Base-by-base conservation (phyloP, 2,888 invertebrate species). In the Tachystola acroxantha region DNA sequence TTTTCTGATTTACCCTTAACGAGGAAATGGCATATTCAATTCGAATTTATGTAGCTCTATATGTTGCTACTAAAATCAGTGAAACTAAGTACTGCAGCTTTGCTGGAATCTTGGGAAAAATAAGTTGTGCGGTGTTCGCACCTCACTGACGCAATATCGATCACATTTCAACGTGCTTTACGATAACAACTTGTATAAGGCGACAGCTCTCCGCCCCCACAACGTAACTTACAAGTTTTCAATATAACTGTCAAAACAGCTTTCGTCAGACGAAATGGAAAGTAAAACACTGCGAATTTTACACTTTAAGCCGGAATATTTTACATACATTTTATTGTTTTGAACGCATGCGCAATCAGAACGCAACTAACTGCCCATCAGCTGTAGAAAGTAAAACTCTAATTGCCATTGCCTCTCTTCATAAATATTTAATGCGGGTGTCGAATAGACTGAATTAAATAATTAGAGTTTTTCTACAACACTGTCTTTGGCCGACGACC, bases 291-390 rank as follows among this genome's bases (percentile, higher is more conserved):
- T 7, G 27, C 27, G 12, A 11, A 27, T 24, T 24, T 25, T 34
- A 27, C 30, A 32, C 32, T 37, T 36, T 20, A 40, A 42, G 20
- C 37, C 48, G 46, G 45, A 27, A 5, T 37, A 41, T 49, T 43
- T 40, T 43, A 39, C 43, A 45, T 40, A 49, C 34, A 47, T 63
- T 66, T 66, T 64, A 67, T 68, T 62, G 64, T 68, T 62, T 57
- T 49, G 48, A 54, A 50, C 45, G 59, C 46, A 45, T 48, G 2
- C 57, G 53, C 45, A 74, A 74, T 69, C 64, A 69, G 73, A 62
- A 62, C 70, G 70, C 53, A 53, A 72, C 73, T 72, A 74, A 73
- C 63, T 54, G 60, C 61, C 61, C 56, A 60, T 65, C 59, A 58
- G 42, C 45, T 46, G 57, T 68, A 71, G 72, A 72, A 73, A 73